Evolutionary conservation across 2,113 vertebrate species (phyloP), one percentile per base, ranked within the genome.

Genomic region (Pao palembangensis): DNA sequence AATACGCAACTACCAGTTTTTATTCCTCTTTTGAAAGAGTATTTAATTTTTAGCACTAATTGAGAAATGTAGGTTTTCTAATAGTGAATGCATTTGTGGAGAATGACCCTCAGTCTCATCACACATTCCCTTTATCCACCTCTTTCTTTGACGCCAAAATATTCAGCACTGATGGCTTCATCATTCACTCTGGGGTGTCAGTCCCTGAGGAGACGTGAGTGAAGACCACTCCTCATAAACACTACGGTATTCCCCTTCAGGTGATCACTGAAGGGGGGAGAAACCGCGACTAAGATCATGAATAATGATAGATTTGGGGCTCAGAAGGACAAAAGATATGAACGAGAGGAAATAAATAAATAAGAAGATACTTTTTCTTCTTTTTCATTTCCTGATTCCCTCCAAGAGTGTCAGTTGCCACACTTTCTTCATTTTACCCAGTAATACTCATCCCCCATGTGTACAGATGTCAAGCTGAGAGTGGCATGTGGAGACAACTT

Each of bases 161-260:
- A 88, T 84, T 86, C 79, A 87, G 75, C 75, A 78, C 66, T 71
- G 69, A 80, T 82, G 79, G 63, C 78, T 80, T 86, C 75, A 73
- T 88, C 69, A 69, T 51, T 60, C 18, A 48, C 73, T 70, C 55
- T 75, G 58, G 59, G 59, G 72, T 55, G 57, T 67, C 55, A 46
- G 61, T 82, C 85, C 75, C 82, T 68, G 59, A 76, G 69, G 81
- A 81, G 41, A 8, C 38, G 58, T 63, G 80, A 65, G 71, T 79
- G 85, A 84, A 85, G 80, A 85, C 84, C 75, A 73, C 67, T 85
- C 67, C 69, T 61, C 73, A 61, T 75, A 83, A 88, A 79, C 71
- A 70, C 60, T 57, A 23, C 58, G 55, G 74, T 76, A 82, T 82
- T 82, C 58, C 73, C 84, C 84, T 42, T 71, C 74, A 74, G 79